Evolutionary conservation across 37 sponge, comb jelly and placozoan species (phyloP).

Genomic region (Lycopodina hypogea): DNA sequence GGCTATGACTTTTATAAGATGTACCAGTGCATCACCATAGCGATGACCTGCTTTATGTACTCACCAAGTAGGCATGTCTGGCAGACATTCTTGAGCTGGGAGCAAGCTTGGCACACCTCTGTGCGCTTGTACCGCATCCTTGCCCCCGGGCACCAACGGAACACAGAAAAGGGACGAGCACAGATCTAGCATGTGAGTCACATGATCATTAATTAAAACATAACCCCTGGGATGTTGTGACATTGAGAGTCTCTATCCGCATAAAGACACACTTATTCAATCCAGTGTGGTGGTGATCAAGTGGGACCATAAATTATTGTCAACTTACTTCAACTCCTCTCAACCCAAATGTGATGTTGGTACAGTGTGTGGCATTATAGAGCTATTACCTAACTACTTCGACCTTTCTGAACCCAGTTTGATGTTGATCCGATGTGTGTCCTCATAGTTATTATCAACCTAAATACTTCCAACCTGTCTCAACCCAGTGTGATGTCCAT

Average conservation of each 20-base stretch:
- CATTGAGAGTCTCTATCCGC: too few relatives aligned
- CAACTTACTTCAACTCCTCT: too few relatives aligned
- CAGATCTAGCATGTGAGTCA: constrained; percentile 64
- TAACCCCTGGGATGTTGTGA: too few relatives aligned
- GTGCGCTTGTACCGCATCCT: constrained; percentile 98
- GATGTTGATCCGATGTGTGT: too few relatives aligned
- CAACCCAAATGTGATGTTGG: too few relatives aligned
- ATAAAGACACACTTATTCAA: too few relatives aligned
- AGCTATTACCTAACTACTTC: too few relatives aligned
- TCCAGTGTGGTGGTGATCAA: too few relatives aligned
- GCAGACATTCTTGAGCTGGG: constrained; percentile 98
- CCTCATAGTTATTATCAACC: background rate
- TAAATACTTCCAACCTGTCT: background rate
- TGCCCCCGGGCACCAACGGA: constrained; percentile 99
- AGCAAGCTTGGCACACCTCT: constrained; percentile 96
- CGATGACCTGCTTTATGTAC: constrained; percentile 8
- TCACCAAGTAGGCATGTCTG: constrained; percentile 96
- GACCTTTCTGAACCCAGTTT: too few relatives aligned
- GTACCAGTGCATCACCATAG: background rate
- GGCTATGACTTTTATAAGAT: too few relatives aligned
- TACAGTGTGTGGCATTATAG: too few relatives aligned
- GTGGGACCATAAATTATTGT: too few relatives aligned
- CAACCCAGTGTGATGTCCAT: background rate
- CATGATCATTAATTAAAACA: background rate
- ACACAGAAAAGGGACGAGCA: constrained; percentile 92